phyloP scores from a whole-genome alignment of 1,140 invertebrate species.

The Hestina assimilis region DNA sequence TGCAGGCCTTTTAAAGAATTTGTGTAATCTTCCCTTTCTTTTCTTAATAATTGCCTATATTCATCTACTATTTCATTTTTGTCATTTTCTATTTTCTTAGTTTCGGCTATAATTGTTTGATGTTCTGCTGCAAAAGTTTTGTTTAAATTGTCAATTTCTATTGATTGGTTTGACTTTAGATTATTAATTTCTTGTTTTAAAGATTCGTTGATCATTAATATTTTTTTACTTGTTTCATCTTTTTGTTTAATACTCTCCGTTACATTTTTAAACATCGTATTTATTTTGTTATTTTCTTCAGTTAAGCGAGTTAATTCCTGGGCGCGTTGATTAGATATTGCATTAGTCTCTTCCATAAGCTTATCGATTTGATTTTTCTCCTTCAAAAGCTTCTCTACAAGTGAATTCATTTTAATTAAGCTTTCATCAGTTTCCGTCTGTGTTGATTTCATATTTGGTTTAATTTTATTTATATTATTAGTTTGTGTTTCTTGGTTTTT shows the following conservation, averaged over 20 bases:
- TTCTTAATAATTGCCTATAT: slow-evolving; percentile 63
- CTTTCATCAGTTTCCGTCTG: slow-evolving; percentile 50
- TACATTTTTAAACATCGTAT: slow-evolving; percentile 43
- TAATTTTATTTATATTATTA: not conserved
- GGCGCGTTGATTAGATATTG: slow-evolving; percentile 32
- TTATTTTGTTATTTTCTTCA: slow-evolving; percentile 40
- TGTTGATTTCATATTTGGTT: slow-evolving; percentile 30
- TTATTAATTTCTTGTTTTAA: slow-evolving; percentile 46
- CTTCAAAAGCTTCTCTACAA: slow-evolving; percentile 35
- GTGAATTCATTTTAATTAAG: slow-evolving; percentile 29
- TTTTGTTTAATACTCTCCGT: slow-evolving; percentile 44
- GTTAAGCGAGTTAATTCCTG: slow-evolving; percentile 44
- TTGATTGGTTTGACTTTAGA: slow-evolving; percentile 35
- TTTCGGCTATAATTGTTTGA: slow-evolving; percentile 44
- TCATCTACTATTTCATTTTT: slow-evolving; percentile 59
- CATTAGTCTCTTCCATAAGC: slow-evolving; percentile 39
- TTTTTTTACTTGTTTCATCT: slow-evolving; percentile 39
- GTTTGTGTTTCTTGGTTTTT: slow-evolving; percentile 40
- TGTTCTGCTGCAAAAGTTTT: slow-evolving; percentile 43
- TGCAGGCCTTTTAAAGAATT: slow-evolving; percentile 60
- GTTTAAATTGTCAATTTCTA: slow-evolving; percentile 34
- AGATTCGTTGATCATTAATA: slow-evolving; percentile 37
- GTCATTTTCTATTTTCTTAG: slow-evolving; percentile 65
- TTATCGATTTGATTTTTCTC: slow-evolving; percentile 37
- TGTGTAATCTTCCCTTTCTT: slow-evolving; percentile 60